Evolutionary conservation across 2,113 vertebrate genomes (phyloP).

Genomic region (Aix galericulata): DNA sequence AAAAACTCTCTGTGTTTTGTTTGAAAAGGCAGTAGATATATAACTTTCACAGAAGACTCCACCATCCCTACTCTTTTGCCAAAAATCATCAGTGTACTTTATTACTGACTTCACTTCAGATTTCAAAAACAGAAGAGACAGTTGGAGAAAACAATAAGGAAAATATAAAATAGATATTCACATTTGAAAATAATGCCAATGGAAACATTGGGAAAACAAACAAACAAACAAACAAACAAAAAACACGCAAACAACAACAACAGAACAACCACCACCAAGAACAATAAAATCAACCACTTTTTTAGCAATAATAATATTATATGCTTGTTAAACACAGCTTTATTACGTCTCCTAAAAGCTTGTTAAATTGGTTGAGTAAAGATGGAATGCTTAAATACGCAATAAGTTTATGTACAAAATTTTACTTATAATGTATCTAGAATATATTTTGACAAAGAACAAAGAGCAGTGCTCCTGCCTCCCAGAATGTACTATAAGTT

Average conservation of each 20-base stretch:
- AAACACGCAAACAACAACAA: neutral
- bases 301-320: neutral
- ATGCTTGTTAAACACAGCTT: neutral
- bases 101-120: neutral
- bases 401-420: neutral
- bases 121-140: neutral
- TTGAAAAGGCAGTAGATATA: neutral
- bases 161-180: neutral
- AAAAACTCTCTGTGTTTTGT: neutral
- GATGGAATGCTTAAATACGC: neutral
- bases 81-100: neutral
- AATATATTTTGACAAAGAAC: neutral
- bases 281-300: neutral
- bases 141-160: neutral
- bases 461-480: rapidly evolving
- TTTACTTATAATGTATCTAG: neutral
- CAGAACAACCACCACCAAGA: neutral
- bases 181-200: neutral
- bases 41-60: neutral
- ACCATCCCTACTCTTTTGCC: neutral
- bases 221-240: neutral
- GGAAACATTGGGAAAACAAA: neutral
- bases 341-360: neutral
- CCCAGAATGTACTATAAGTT: neutral
- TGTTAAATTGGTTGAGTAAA: neutral